These are phyloP conservation scores for Pseudorhombus dupliciocellatus DNA, from an alignment of 2,113 vertebrate species.

Conservation along the genomic window DNA sequence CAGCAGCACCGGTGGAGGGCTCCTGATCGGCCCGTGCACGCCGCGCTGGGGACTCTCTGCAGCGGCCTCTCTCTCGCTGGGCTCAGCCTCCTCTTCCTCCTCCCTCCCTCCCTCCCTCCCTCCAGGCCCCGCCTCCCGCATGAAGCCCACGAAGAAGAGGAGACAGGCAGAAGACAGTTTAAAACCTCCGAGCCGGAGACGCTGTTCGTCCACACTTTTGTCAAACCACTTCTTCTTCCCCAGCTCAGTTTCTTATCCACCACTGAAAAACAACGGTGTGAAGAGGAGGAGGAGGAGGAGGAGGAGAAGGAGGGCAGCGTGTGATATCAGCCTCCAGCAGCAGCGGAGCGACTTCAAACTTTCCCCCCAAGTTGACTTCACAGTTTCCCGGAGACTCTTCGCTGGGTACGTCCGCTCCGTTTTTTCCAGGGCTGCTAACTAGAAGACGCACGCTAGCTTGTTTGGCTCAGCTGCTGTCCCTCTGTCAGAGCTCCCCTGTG, in stretches of 20 bases:
- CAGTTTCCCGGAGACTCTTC: slow-evolving; percentile 49
- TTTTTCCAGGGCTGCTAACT: not conserved
- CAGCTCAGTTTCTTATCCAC: not conserved
- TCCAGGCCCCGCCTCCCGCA: slow-evolving; percentile 64
- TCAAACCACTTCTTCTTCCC: not conserved
- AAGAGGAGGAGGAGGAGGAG: not conserved
- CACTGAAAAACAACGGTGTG: not conserved
- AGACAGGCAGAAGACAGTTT: slow-evolving; percentile 41
- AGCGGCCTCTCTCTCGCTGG: slow-evolving; percentile 20
- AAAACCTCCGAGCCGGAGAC: slow-evolving; percentile 36
- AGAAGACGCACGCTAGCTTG: not conserved
- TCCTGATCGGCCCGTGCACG: slow-evolving; percentile 4
- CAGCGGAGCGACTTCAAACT: slow-evolving; percentile 36
- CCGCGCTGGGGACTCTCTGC: not conserved
- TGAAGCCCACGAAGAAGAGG: slow-evolving; percentile 45
- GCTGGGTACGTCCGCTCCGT: slow-evolving; percentile 62
- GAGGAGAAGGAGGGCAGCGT: not conserved
- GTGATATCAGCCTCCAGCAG: slow-evolving; percentile 32
- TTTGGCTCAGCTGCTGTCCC: too few species aligned
- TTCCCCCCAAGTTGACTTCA: slow-evolving; percentile 32
- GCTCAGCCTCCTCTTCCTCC: slow-evolving; percentile 61
- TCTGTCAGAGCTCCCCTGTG: not conserved
- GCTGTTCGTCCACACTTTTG: slow-evolving; percentile 1
- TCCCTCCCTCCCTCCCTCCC: slow-evolving; percentile 24
- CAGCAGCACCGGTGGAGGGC: not conserved